phyloP scores from a whole-genome alignment of 2,888 invertebrate genomes.

The Celastrina argiolus region DNA sequence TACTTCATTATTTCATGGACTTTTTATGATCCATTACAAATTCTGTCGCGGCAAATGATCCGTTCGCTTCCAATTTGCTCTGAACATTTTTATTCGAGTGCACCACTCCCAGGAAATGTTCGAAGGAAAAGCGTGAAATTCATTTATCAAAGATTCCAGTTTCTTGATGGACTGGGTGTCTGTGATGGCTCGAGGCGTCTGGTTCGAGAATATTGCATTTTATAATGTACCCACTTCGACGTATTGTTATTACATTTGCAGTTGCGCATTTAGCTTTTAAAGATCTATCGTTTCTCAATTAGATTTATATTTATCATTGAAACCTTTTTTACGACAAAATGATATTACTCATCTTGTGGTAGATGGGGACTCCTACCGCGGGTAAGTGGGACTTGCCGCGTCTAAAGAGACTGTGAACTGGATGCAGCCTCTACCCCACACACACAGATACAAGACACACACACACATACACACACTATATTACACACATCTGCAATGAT shows the following conservation, averaged over 20 bases:
- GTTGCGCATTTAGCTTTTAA: background rate
- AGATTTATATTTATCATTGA: too few relatives aligned
- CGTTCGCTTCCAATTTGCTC: constrained; percentile 39
- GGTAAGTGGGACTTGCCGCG: too few relatives aligned
- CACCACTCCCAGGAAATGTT: constrained; percentile 32
- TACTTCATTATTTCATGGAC: constrained; percentile 15
- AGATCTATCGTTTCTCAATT: background rate
- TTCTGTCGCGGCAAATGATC: constrained; percentile 31
- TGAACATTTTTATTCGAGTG: constrained; percentile 43
- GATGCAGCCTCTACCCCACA: too few relatives aligned
- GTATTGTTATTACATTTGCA: background rate
- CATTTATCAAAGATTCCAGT: constrained; percentile 47
- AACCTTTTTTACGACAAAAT: background rate
- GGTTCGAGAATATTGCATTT: constrained; percentile 20
- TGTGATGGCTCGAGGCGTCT: constrained; percentile 41
- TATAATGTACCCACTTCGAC: constrained; percentile 4
- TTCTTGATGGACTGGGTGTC: constrained; percentile 43
- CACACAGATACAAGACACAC: too few relatives aligned
- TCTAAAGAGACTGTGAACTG: too few relatives aligned
- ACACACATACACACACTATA: too few relatives aligned
- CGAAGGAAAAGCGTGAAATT: constrained; percentile 43
- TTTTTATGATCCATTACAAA: constrained; percentile 21
- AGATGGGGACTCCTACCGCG: too few relatives aligned
- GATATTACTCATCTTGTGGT: too few relatives aligned
- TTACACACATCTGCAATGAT: too few relatives aligned